These are phyloP conservation scores for Gallinago solitaria DNA, from an alignment of 2,797 vertebrate species.

Conservation along the genomic window DNA sequence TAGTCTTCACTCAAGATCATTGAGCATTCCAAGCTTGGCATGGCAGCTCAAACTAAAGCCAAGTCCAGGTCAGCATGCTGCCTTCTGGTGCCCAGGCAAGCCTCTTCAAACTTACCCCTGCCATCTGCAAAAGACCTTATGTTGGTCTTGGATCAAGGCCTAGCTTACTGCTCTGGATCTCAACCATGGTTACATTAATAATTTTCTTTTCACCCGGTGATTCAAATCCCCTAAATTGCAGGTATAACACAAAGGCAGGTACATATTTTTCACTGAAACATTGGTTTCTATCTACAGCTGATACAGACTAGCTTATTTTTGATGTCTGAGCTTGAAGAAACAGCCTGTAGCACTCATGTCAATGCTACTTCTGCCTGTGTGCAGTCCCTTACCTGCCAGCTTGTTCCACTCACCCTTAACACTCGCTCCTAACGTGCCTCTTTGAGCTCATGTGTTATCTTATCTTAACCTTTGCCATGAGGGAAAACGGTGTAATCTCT, in stretches of 20 bases:
- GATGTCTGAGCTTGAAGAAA: background rate
- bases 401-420: background rate
- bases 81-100: background rate
- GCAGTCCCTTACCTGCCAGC: background rate
- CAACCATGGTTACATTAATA: background rate
- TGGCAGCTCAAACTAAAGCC: background rate
- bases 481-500: background rate
- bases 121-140: background rate
- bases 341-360: background rate
- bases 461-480: background rate
- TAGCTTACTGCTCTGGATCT: background rate
- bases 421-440: background rate
- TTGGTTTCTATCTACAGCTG: background rate
- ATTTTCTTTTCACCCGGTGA: background rate
- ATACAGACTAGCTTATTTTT: background rate
- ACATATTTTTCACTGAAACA: background rate
- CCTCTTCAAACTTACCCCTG: background rate
- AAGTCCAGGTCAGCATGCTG: background rate
- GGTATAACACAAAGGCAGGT: background rate
- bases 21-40: background rate
- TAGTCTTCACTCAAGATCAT: background rate
- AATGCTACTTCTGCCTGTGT: background rate
- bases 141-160: background rate
- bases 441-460: background rate
- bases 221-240: background rate